These are phyloP conservation scores for Drosophila infuscata DNA, from an alignment of 2,888 invertebrate species.

Conservation along the genomic window DNA sequence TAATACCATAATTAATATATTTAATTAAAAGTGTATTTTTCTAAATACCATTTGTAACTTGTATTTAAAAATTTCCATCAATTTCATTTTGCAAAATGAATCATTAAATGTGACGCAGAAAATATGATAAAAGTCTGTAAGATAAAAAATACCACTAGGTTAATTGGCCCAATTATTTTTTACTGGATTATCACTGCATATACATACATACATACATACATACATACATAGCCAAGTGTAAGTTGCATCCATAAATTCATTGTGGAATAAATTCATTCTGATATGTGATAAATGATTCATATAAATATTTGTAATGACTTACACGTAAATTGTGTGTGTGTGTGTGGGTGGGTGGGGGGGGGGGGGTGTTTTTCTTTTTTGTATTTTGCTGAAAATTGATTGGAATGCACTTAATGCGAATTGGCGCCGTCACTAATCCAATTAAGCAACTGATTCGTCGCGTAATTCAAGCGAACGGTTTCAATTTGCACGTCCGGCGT, in stretches of 20 bases:
- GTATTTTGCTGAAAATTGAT: slow-evolving; percentile 51
- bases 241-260: not conserved
- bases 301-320: not conserved
- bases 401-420: slow-evolving; percentile 46
- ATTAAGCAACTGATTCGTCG: slow-evolving; percentile 48
- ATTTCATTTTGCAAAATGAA: not conserved
- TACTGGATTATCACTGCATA: not conserved
- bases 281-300: not conserved
- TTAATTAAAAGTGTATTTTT: not conserved
- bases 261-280: not conserved
- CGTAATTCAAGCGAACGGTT: slow-evolving; percentile 27
- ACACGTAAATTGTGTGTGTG: not conserved
- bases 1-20: not conserved
- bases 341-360: no score
- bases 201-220: not conserved
- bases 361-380: no score
- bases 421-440: slow-evolving; percentile 56
- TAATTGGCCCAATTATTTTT: not conserved
- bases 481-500: slow-evolving; percentile 39
- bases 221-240: not conserved
- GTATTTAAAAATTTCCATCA: not conserved
- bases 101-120: not conserved
- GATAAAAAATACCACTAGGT: not conserved
- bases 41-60: not conserved
- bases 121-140: not conserved